Conservation (phyloP, 2,113 vertebrate genomes). For the Phalacrocorax brasilianus region DNA sequence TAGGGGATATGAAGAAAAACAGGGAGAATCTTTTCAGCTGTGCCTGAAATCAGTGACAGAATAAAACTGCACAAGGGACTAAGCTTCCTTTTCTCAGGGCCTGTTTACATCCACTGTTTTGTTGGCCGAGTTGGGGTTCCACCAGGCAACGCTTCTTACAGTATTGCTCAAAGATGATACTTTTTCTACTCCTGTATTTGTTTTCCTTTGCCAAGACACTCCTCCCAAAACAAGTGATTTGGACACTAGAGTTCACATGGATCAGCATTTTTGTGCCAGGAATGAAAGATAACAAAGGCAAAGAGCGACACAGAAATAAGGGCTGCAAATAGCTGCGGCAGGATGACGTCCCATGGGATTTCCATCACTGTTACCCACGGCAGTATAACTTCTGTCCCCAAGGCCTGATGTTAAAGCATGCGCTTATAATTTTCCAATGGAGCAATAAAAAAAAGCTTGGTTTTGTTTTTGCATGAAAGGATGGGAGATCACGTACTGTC, state of each 20-base stretch:
- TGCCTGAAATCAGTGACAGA: not conserved
- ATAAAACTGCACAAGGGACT: not conserved
- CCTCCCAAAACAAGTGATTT: not conserved
- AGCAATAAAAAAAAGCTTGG: not conserved
- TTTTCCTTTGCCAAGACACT: not conserved
- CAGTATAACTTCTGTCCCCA: not conserved
- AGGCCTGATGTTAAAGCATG: not conserved
- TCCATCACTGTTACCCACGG: not conserved
- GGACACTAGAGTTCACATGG: not conserved
- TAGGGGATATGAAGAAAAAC: not conserved
- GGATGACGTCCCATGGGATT: rapidly evolving
- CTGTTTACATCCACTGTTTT: not conserved
- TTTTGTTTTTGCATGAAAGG: not conserved
- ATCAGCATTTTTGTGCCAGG: not conserved
- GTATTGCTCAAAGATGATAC: not conserved
- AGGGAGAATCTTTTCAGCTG: not conserved
- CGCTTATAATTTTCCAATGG: not conserved
- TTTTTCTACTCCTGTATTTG: not conserved
- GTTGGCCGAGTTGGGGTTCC: not conserved
- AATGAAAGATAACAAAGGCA: not conserved
- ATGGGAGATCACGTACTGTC: not conserved
- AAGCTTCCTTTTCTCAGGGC: not conserved
- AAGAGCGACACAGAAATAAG: not conserved
- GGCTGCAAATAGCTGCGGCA: not conserved
- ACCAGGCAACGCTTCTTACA: not conserved